phyloP scores from a whole-genome alignment of 2,113 vertebrate genomes.

The Oryzias javanicus region DNA sequence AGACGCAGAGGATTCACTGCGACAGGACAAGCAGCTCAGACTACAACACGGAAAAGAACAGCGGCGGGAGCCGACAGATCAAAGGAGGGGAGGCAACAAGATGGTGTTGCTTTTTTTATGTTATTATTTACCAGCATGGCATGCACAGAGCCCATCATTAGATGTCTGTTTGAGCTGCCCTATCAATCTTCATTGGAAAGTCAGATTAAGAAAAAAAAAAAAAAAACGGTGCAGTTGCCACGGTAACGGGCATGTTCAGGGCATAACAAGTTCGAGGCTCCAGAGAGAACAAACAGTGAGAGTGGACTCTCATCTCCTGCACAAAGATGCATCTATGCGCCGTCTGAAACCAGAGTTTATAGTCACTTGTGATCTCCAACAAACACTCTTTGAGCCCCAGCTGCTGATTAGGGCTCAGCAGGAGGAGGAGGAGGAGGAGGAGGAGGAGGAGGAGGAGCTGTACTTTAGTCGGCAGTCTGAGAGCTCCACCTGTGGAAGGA shows the following conservation, averaged over 20 bases:
- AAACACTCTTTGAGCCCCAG: slow-evolving; percentile 21
- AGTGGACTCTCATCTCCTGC: background rate
- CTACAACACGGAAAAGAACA: slow-evolving; percentile 42
- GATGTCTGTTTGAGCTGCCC: slow-evolving; percentile 17
- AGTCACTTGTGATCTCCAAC: background rate
- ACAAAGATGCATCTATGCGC: background rate
- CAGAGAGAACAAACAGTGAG: slow-evolving; percentile 15
- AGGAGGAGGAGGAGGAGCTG: slow-evolving; percentile 7
- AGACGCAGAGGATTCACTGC: slow-evolving; percentile 48
- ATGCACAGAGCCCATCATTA: slow-evolving; percentile 16
- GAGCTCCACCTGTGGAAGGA: slow-evolving; percentile 37
- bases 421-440: background rate
- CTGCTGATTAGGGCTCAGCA: slow-evolving; percentile 13
- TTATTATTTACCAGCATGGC: slow-evolving; percentile 25
- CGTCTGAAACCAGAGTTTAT: background rate
- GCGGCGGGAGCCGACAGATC: background rate
- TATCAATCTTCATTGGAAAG: slow-evolving; percentile 20
- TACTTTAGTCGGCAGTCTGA: slow-evolving; percentile 23
- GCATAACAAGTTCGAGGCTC: slow-evolving; percentile 1
- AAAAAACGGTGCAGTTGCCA: slow-evolving; percentile 33
- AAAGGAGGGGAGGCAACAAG: background rate
- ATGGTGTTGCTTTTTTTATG: background rate
- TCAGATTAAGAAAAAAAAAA: too few species aligned
- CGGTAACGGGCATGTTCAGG: slow-evolving; percentile 43
- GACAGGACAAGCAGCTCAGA: slow-evolving; percentile 44